A percentile compares a stretch with the other conserved stretches of the same genome.
These are phyloP conservation scores for Geopemphigus sp. DNA, from an alignment of 1,140 invertebrate species.

Conservation along the genomic window DNA sequence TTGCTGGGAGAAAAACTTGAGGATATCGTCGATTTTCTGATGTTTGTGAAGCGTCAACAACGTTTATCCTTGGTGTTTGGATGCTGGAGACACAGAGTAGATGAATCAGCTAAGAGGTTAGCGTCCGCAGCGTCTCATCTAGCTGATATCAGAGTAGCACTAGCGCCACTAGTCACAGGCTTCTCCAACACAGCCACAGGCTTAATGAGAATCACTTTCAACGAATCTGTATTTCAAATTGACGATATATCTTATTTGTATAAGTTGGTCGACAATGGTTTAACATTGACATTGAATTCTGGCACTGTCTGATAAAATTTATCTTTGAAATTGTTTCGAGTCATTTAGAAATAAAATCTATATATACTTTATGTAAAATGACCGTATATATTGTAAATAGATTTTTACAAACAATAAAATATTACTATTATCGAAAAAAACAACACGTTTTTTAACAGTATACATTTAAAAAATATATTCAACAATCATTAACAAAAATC, in stretches of 20 bases:
- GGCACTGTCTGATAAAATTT: background rate
- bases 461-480: background rate
- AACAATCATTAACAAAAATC: background rate
- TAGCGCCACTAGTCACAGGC: conserved; percentile 22
- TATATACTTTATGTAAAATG: background rate
- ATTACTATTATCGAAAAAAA: background rate
- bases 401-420: background rate
- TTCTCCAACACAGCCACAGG: conserved; percentile 30
- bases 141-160: background rate
- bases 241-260: conserved; percentile 26
- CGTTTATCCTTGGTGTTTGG: background rate
- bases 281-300: conserved; percentile 17
- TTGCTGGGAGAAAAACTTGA: background rate
- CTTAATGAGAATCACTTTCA: conserved; percentile 25
- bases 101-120: background rate
- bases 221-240: background rate
- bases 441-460: background rate
- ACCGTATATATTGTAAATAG: background rate
- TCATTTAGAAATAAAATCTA: background rate
- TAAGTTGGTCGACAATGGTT: background rate
- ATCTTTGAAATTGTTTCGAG: background rate
- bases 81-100: conserved; percentile 15
- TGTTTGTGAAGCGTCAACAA: background rate
- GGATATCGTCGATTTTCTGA: background rate
- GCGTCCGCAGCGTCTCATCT: background rate